These are phyloP conservation scores for Melozone crissalis DNA, from an alignment of 2,113 vertebrate species.

Conservation along the genomic window DNA sequence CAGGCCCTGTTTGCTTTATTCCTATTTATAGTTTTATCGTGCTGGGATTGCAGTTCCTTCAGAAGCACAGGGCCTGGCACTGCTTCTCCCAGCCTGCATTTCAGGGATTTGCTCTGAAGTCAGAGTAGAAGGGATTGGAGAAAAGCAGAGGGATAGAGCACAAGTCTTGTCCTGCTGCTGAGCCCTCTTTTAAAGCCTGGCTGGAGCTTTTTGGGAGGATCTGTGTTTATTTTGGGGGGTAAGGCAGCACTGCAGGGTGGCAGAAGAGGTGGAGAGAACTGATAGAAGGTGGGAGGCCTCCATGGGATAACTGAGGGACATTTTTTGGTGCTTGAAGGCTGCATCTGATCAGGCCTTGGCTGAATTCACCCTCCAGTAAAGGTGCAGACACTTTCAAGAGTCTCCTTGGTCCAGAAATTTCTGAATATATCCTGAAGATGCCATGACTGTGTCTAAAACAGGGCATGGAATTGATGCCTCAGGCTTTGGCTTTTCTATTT, in stretches of 20 bases:
- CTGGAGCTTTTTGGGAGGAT: not conserved
- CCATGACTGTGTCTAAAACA: not conserved
- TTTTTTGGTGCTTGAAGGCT: not conserved
- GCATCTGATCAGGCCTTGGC: not conserved
- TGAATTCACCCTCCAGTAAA: not conserved
- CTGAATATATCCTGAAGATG: not conserved
- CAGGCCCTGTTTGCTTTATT: not conserved
- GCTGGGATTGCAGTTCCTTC: not conserved
- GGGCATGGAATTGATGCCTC: not conserved
- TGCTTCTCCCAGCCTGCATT: not conserved
- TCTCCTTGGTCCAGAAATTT: not conserved
- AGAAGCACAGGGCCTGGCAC: not conserved
- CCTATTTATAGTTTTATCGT: not conserved
- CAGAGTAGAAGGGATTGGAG: not conserved
- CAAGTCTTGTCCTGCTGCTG: not conserved
- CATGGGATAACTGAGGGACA: fast-evolving
- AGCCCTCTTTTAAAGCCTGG: not conserved
- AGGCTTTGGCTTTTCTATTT: not conserved
- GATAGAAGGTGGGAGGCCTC: not conserved
- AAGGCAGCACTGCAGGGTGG: not conserved
- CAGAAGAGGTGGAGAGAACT: not conserved
- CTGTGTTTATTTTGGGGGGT: not conserved
- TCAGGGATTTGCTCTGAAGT: not conserved
- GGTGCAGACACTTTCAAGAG: not conserved
- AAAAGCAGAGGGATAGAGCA: not conserved